Evolutionary conservation across 2,113 vertebrate genomes (phyloP).

Genomic region (Lepus timidus): DNA sequence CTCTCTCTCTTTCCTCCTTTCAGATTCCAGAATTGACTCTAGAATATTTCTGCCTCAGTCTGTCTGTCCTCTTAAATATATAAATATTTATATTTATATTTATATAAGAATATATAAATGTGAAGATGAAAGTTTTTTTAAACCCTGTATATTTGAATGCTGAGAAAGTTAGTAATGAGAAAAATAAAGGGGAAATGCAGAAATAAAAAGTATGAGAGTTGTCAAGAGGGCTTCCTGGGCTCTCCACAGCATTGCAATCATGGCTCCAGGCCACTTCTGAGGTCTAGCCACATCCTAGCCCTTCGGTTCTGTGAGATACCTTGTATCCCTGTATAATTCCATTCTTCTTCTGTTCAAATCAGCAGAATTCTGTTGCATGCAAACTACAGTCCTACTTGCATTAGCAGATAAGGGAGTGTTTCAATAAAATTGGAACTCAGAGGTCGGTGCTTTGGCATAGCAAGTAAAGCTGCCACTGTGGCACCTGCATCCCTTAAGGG

Average conservation of each 20-base stretch:
- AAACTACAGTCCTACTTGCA: conserved; percentile 25
- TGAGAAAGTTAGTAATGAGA: conserved; percentile 22
- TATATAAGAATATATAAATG: neutral
- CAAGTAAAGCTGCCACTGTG: too few species aligned
- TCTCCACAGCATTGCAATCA: neutral
- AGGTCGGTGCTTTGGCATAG: neutral
- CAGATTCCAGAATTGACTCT: conserved; percentile 23
- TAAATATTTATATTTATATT: too few species aligned
- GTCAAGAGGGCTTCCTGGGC: neutral
- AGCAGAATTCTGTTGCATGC: neutral
- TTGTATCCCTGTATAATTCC: neutral
- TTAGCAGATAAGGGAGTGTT: conserved; percentile 5
- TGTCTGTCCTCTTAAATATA: conserved; percentile 7
- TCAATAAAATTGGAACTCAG: conserved; percentile 37
- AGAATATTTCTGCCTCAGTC: neutral
- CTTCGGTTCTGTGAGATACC: conserved; percentile 3
- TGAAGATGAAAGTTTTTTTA: neutral
- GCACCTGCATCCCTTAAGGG: too few species aligned
- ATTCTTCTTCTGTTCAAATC: conserved; percentile 46
- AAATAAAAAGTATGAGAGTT: neutral
- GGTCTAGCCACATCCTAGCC: neutral
- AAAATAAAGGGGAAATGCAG: conserved; percentile 17
- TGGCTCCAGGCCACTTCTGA: neutral
- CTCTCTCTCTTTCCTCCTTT: too few species aligned
- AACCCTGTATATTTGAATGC: neutral